Percentiles rank a stretch among this genome's conserved stretches.
Conservation (phyloP, 2,797 vertebrate species). For the Lithobates sylvaticus region DNA sequence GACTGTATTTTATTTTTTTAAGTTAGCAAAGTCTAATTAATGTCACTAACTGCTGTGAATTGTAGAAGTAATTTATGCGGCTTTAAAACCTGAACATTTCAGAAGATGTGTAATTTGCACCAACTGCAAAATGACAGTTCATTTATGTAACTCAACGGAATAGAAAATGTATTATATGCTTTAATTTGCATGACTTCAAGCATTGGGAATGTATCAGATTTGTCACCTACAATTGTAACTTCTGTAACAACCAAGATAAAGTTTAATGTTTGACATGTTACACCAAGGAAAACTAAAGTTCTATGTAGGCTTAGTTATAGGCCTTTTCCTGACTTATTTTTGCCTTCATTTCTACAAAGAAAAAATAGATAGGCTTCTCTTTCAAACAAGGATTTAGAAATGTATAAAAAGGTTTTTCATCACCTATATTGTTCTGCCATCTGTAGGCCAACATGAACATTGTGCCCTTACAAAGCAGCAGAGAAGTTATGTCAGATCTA, state of each 20-base stretch:
- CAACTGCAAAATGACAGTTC: slow-evolving; percentile 23
- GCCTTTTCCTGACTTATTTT: slow-evolving; percentile 25
- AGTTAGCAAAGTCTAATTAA: not conserved
- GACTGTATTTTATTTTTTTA: not conserved
- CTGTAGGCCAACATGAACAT: slow-evolving; percentile 70
- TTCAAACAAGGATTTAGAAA: not conserved
- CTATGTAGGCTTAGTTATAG: slow-evolving; percentile 40
- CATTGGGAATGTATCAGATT: slow-evolving; percentile 27
- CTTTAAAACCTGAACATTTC: not conserved
- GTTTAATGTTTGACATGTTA: not conserved
- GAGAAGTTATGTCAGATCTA: not conserved
- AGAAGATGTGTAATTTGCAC: not conserved
- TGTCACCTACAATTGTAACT: slow-evolving; percentile 28
- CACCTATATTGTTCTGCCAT: slow-evolving; percentile 69
- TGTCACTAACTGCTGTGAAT: not conserved
- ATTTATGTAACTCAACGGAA: slow-evolving; percentile 19
- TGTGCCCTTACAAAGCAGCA: slow-evolving; percentile 3
- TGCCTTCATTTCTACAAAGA: not conserved
- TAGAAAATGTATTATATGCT: slow-evolving; percentile 23
- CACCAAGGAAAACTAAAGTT: slow-evolving; percentile 18
- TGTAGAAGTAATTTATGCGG: not conserved
- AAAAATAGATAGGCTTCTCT: not conserved
- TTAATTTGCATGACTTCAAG: slow-evolving; percentile 32
- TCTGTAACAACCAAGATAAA: slow-evolving; percentile 12
- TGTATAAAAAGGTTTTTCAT: slow-evolving; percentile 33